Evolutionary conservation across 2,888 invertebrate species (phyloP).

Genomic region (Pandemis cinnamomeana): DNA sequence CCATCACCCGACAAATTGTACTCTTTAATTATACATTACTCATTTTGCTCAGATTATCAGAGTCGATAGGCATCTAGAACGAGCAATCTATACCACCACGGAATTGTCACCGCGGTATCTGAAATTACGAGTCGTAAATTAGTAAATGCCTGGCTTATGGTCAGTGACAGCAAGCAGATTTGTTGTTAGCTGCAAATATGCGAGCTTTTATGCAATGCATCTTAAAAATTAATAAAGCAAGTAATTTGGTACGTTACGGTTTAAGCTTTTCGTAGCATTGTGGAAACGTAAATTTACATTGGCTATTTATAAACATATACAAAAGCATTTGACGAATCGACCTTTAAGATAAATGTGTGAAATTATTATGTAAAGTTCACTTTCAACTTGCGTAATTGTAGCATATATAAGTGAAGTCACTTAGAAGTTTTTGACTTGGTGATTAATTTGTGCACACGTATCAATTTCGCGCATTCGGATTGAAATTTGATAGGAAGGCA

Average conservation of each 20-base stretch:
- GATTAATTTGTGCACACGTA: constrained; percentile 16
- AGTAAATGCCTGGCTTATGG: constrained; percentile 62
- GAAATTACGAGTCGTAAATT: constrained; percentile 46
- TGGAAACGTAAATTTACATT: background rate
- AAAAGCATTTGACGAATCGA: background rate
- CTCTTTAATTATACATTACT: constrained; percentile 60
- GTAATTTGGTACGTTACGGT: background rate
- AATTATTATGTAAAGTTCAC: constrained; percentile 2
- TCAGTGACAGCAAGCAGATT: constrained; percentile 56
- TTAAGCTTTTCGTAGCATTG: background rate
- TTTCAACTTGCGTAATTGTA: background rate
- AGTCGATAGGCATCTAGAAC: constrained; percentile 43
- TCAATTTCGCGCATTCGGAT: constrained; percentile 11
- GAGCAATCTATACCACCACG: constrained; percentile 59
- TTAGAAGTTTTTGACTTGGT: constrained; percentile 4
- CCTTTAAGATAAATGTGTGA: background rate
- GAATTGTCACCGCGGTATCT: constrained; percentile 44
- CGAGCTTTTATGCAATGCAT: constrained; percentile 24
- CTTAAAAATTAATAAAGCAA: constrained; percentile 3
- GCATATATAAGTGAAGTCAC: constrained; percentile 3
- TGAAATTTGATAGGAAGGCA: background rate
- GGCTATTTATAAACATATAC: background rate
- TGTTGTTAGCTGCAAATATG: constrained; percentile 33
- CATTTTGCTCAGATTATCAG: constrained; percentile 48
- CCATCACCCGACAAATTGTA: constrained; percentile 51